Conservation (phyloP, 2,888 invertebrate species). For the Atherix ibis region DNA sequence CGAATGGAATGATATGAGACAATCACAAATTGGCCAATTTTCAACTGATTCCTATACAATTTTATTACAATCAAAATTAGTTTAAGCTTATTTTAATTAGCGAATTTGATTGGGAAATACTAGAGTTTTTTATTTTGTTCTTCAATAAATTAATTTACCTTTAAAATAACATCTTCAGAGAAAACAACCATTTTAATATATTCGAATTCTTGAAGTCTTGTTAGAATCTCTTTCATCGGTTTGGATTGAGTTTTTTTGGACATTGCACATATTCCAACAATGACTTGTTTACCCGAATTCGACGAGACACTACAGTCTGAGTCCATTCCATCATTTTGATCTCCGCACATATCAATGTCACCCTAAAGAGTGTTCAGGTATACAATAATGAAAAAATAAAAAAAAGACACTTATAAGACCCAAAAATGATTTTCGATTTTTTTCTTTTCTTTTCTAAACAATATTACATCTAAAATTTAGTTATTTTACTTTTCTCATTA, state of each 20-base stretch:
- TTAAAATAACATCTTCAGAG: slow-evolving; percentile 88
- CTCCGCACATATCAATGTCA: slow-evolving; percentile 58
- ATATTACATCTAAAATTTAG: too few relatives aligned
- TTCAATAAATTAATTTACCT: too few relatives aligned
- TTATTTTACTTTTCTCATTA: too few relatives aligned
- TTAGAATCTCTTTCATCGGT: slow-evolving; percentile 98
- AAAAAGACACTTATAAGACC: too few relatives aligned
- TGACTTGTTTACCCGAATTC: slow-evolving; percentile 67
- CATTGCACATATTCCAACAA: slow-evolving; percentile 99
- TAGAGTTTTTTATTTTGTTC: too few relatives aligned
- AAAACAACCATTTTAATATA: slow-evolving; percentile 91
- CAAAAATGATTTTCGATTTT: too few relatives aligned
- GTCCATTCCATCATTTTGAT: slow-evolving; percentile 40
- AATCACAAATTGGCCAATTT: slow-evolving; percentile 96
- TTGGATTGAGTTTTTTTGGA: slow-evolving; percentile 97
- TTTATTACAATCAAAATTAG: too few relatives aligned
- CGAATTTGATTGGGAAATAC: too few relatives aligned
- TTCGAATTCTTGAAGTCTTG: slow-evolving; percentile 88
- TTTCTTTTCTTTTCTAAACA: too few relatives aligned
- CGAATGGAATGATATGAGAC: slow-evolving; percentile 94
- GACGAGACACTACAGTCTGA: slow-evolving; percentile 39
- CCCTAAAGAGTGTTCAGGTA: slow-evolving; percentile 37
- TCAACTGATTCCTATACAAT: slow-evolving; percentile 78
- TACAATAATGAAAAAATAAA: too few relatives aligned
- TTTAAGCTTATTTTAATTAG: too few relatives aligned